These are phyloP conservation scores for Eupithecia dodoneata DNA, from an alignment of 2,888 invertebrate genomes.

Conservation along the genomic window DNA sequence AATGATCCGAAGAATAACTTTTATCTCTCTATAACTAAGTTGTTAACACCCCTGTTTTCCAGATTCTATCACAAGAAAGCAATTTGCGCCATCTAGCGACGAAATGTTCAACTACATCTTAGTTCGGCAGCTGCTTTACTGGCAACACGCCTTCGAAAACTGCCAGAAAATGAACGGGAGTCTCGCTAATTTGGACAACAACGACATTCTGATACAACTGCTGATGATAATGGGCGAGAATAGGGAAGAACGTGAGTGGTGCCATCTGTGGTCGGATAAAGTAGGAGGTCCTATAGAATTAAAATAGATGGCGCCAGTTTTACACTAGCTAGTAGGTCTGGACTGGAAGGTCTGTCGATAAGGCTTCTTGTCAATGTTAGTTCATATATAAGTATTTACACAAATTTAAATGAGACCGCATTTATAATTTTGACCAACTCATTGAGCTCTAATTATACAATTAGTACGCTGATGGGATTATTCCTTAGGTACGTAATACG, in stretches of 20 bases:
- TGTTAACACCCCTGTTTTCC: conserved; percentile 26
- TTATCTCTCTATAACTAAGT: too few species aligned
- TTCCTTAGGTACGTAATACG: too few species aligned
- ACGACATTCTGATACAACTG: conserved; percentile 66
- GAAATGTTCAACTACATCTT: conserved; percentile 71
- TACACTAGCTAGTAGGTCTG: neutral
- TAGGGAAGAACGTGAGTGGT: conserved; percentile 69
- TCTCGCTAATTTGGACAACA: conserved; percentile 64
- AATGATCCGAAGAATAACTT: too few species aligned
- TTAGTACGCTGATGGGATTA: too few species aligned
- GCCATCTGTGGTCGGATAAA: conserved; percentile 37
- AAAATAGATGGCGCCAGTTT: neutral
- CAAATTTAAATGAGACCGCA: neutral
- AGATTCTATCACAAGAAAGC: conserved; percentile 51
- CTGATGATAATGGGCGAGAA: conserved; percentile 75
- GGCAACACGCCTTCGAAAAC: conserved; percentile 77
- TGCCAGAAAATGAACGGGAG: conserved; percentile 71
- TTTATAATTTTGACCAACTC: neutral
- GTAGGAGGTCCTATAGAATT: neutral
- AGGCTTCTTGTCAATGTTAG: neutral
- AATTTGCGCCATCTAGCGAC: conserved; percentile 64
- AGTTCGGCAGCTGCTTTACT: conserved; percentile 64
- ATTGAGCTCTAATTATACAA: too few species aligned
- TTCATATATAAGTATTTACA: too few species aligned
- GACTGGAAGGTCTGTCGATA: neutral